Conservation (phyloP, 2,888 invertebrate species). For the Heteromurus nitidus region DNA sequence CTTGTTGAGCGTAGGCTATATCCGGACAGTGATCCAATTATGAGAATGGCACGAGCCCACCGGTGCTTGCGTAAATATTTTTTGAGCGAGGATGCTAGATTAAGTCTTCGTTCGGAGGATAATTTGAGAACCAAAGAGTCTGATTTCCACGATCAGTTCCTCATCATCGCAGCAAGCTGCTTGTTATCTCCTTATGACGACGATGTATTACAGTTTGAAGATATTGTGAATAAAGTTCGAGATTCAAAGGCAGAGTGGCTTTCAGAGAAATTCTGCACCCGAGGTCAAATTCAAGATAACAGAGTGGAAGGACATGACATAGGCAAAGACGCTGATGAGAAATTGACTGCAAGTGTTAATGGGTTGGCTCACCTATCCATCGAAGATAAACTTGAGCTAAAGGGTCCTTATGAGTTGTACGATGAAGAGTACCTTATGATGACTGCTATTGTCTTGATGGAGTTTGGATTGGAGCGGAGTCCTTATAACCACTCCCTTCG, state of each 20-base stretch:
- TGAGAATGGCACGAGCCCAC: slow-evolving; percentile 24
- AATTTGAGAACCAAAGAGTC: slow-evolving; percentile 49
- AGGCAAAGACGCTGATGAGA: neutral
- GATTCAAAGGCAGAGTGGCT: neutral
- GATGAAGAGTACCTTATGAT: slow-evolving; percentile 74
- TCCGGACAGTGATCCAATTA: neutral
- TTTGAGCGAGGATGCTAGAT: slow-evolving; percentile 1
- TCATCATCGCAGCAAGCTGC: slow-evolving; percentile 17
- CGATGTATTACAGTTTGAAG: neutral
- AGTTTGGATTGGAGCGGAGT: slow-evolving; percentile 84
- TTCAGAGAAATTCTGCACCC: neutral
- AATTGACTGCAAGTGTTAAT: neutral
- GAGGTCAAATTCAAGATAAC: neutral
- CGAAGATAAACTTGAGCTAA: neutral
- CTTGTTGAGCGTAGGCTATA: neutral
- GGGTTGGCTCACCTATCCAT: neutral
- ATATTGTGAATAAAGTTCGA: neutral
- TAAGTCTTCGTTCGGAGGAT: neutral
- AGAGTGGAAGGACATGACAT: neutral
- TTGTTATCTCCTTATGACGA: slow-evolving; percentile 15
- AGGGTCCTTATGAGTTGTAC: neutral
- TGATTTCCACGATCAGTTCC: slow-evolving; percentile 40
- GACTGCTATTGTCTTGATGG: slow-evolving; percentile 78
- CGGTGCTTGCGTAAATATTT: slow-evolving; percentile 53
- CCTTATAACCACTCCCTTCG: slow-evolving; percentile 94